These are phyloP conservation scores for Bryconaethiops microstoma DNA, from an alignment of 2,797 vertebrate species.

Conservation along the genomic window DNA sequence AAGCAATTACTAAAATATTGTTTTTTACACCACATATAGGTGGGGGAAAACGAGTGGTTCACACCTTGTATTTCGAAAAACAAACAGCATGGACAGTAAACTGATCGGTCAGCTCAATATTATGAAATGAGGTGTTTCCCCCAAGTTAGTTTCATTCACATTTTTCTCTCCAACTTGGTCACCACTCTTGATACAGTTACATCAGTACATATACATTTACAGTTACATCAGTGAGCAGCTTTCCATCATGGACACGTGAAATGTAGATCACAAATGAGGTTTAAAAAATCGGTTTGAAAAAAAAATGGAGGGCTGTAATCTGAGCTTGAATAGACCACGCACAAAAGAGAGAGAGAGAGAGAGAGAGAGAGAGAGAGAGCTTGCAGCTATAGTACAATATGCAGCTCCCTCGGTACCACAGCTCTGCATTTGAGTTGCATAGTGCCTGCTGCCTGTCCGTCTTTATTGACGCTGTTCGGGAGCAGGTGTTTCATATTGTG, in stretches of 20 bases:
- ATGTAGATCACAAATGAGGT: conserved; percentile 36
- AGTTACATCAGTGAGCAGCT: conserved; percentile 14
- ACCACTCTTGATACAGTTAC: conserved; percentile 48
- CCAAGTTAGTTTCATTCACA: conserved; percentile 64
- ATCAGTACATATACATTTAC: conserved; percentile 13
- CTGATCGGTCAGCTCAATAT: conserved; percentile 69
- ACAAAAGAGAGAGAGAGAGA: conserved; percentile 55
- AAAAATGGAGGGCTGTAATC: conserved; percentile 50
- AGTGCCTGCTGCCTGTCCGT: conserved; percentile 69
- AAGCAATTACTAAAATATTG: background rate
- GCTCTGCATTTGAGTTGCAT: conserved; percentile 64
- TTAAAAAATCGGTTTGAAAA: conserved; percentile 27
- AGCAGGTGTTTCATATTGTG: conserved; percentile 78
- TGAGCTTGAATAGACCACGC: conserved; percentile 54
- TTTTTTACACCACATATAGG: conserved; percentile 4
- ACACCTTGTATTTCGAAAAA: conserved; percentile 64
- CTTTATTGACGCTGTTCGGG: conserved; percentile 71
- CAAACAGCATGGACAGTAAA: conserved; percentile 69
- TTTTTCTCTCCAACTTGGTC: conserved; percentile 66
- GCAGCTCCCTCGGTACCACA: conserved; percentile 46
- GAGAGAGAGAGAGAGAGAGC: conserved; percentile 47
- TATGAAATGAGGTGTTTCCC: conserved; percentile 60
- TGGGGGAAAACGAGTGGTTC: background rate
- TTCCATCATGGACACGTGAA: conserved; percentile 9
- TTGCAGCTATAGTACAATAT: conserved; percentile 47